Conservation (phyloP, 2,113 vertebrate species). For the Vidua chalybeata region DNA sequence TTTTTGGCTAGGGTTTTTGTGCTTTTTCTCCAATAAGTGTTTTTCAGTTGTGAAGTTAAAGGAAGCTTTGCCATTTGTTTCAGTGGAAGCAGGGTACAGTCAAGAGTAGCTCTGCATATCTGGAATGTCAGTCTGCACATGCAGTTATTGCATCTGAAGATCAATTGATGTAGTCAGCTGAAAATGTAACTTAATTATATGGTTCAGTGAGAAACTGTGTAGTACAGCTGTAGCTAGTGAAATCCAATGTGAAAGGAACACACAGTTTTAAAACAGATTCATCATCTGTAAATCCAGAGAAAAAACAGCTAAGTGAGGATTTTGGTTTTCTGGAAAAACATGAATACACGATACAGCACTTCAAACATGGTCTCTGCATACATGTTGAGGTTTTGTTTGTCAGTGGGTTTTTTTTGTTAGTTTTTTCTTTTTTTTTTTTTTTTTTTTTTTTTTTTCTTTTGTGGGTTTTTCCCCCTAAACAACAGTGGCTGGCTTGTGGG, state of each 20-base stretch:
- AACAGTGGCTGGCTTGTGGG: neutral
- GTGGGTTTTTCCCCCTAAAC: fast-evolving
- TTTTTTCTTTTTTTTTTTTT: neutral
- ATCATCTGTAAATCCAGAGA: neutral
- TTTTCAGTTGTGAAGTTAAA: neutral
- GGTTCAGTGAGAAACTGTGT: slow-evolving; percentile 34
- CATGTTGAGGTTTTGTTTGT: neutral
- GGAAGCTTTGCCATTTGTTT: neutral
- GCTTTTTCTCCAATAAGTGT: neutral
- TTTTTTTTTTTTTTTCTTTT: neutral
- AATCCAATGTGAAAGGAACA: neutral
- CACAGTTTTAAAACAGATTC: neutral
- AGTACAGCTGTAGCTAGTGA: neutral
- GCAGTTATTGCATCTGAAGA: slow-evolving; percentile 12
- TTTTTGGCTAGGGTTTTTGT: neutral
- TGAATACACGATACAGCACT: neutral
- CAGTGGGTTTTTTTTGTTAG: neutral
- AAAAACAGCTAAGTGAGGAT: neutral
- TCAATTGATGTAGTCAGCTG: slow-evolving; percentile 38
- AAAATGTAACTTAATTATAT: slow-evolving; percentile 52
- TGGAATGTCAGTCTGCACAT: neutral
- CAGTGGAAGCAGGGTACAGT: neutral
- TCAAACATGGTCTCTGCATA: neutral
- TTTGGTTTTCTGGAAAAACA: neutral
- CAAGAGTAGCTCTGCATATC: neutral